Conservation (phyloP, 2,797 vertebrate species). For the Trematomus bernacchii region DNA sequence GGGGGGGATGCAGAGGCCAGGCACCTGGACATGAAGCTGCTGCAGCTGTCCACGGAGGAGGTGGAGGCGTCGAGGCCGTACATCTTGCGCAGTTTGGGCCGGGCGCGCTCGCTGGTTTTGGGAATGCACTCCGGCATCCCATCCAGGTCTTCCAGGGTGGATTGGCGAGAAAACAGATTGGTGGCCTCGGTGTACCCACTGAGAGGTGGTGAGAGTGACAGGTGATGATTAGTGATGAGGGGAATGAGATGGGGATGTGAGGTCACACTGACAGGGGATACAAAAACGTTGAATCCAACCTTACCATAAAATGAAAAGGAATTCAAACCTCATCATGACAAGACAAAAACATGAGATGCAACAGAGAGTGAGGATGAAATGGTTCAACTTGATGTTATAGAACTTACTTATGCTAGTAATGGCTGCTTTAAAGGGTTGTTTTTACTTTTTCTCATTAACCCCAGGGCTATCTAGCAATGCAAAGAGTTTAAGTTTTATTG, state of each 20-base stretch:
- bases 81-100: constrained; percentile 97
- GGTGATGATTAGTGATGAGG: constrained; percentile 45
- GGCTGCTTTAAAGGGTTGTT: neutral
- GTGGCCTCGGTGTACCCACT: constrained; percentile 98
- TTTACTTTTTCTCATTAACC: neutral
- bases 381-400: constrained; percentile 9
- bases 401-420: neutral
- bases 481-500: neutral
- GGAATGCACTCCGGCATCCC: constrained; percentile 93
- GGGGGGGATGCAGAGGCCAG: constrained; percentile 62
- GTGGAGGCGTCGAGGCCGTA: constrained; percentile 93
- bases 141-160: constrained; percentile 98
- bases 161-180: constrained; percentile 97
- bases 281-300: constrained; percentile 2
- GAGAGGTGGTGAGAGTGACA: constrained; percentile 82
- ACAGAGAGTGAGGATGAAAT: constrained; percentile 18
- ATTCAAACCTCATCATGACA: neutral
- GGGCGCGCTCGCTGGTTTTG: constrained; percentile 97
- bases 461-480: neutral
- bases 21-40: constrained; percentile 98
- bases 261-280: constrained; percentile 10
- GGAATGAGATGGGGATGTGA: constrained; percentile 44
- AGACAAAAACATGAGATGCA: neutral
- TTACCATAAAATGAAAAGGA: neutral
- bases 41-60: constrained; percentile 95